These are phyloP conservation scores for Galbula dea DNA, from an alignment of 2,113 vertebrate species.

Conservation along the genomic window DNA sequence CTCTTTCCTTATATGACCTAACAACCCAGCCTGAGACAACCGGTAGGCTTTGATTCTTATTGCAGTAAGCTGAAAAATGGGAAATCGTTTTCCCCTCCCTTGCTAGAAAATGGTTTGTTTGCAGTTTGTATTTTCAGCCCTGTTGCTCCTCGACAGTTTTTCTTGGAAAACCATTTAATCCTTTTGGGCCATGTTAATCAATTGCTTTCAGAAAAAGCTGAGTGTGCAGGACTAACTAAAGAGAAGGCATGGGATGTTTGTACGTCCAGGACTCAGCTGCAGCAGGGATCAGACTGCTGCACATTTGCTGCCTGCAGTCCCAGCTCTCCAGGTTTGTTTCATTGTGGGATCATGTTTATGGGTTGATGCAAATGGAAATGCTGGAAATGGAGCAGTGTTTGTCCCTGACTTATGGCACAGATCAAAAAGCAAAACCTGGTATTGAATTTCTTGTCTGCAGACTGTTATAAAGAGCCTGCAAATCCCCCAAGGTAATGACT, in stretches of 20 bases:
- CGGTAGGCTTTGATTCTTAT: background rate
- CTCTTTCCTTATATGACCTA: background rate
- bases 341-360: background rate
- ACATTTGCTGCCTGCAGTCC: background rate
- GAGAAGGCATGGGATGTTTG: background rate
- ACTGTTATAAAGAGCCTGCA: background rate
- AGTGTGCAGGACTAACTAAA: background rate
- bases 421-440: background rate
- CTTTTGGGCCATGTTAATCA: background rate
- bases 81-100: background rate
- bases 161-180: constrained; percentile 53
- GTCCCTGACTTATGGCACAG: background rate
- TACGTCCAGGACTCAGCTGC: background rate
- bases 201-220: constrained; percentile 30
- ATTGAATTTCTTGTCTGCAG: background rate
- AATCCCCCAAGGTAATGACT: background rate
- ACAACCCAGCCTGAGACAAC: background rate
- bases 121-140: background rate
- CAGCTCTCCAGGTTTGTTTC: background rate
- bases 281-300: background rate
- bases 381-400: background rate
- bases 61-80: background rate
- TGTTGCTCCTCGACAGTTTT: constrained; percentile 36
- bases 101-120: background rate
- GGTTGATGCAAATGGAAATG: background rate